Evolutionary conservation across 2,888 invertebrate genomes (phyloP).

Genomic region (Syritta pipiens): DNA sequence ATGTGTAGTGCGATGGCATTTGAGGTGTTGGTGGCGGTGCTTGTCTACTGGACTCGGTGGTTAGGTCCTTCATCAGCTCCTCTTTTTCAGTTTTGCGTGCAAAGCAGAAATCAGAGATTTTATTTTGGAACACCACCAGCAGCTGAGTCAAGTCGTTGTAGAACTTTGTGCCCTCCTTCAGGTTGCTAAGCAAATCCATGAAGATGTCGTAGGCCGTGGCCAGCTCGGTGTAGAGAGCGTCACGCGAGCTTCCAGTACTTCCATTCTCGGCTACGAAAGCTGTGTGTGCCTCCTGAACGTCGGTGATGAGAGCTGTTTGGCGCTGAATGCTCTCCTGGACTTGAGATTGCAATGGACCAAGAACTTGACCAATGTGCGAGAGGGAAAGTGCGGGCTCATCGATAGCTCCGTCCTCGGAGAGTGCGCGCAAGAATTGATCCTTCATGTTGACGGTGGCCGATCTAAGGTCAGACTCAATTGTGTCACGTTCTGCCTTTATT

Average conservation of each 20-base stretch:
- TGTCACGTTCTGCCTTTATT: constrained; percentile 93
- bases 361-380: constrained; percentile 86
- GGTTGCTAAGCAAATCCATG: constrained; percentile 92
- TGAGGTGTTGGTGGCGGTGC: constrained; percentile 81
- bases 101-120: constrained; percentile 98
- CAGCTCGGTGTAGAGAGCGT: constrained; percentile 89
- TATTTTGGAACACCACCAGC: constrained; percentile 96
- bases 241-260: constrained; percentile 84
- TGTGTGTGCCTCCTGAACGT: constrained; percentile 83
- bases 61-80: constrained; percentile 96
- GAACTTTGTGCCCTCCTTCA: constrained; percentile 97
- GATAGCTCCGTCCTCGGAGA: constrained; percentile 88
- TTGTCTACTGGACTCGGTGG: constrained; percentile 87
- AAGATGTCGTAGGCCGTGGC: constrained; percentile 96
- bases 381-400: constrained; percentile 88
- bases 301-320: constrained; percentile 85
- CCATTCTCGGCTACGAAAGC: constrained; percentile 82
- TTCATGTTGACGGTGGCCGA: constrained; percentile 90
- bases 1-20: constrained; percentile 82
- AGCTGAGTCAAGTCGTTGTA: constrained; percentile 96
- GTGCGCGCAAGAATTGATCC: constrained; percentile 86
- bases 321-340: constrained; percentile 87
- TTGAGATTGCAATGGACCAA: constrained; percentile 88
- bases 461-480: constrained; percentile 92
- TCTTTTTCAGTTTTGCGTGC: constrained; percentile 99